Conservation (phyloP, 92 coral and sea anemone species). For the Epizoanthus rinbou region DNA sequence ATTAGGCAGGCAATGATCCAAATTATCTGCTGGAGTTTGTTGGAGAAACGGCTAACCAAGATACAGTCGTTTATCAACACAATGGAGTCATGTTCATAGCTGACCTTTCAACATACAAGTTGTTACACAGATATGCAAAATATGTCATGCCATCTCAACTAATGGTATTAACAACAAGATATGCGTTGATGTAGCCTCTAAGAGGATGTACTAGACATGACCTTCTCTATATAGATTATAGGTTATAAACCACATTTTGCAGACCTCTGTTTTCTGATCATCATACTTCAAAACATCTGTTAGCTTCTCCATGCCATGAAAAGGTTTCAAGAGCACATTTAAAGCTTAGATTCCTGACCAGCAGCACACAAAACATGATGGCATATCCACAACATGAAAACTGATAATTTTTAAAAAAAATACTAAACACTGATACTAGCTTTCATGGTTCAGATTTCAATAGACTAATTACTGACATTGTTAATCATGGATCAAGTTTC, state of each 20-base stretch:
- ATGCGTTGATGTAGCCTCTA: background rate
- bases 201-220: conserved; percentile 17
- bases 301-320: background rate
- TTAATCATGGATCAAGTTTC: conserved; percentile 24
- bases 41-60: background rate
- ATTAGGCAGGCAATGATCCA: background rate
- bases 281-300: background rate
- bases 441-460: conserved; percentile 19
- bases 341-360: background rate
- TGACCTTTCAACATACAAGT: conserved; percentile 58
- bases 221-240: conserved; percentile 5
- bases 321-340: background rate
- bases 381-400: background rate
- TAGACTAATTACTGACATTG: conserved; percentile 10
- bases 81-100: conserved; percentile 1
- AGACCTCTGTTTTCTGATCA: conserved; percentile 17
- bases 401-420: no score
- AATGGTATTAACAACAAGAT: conserved; percentile 24
- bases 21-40: background rate
- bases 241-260: conserved; percentile 15
- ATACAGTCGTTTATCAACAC: background rate
- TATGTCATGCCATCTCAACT: conserved; percentile 72
- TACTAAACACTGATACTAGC: background rate
- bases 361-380: no score
- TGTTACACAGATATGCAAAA: conserved; percentile 63